Evolutionary conservation across 1,140 invertebrate genomes (phyloP), one percentile per base, ranked within the genome.

Genomic region (Lepeophtheirus salmonis): DNA sequence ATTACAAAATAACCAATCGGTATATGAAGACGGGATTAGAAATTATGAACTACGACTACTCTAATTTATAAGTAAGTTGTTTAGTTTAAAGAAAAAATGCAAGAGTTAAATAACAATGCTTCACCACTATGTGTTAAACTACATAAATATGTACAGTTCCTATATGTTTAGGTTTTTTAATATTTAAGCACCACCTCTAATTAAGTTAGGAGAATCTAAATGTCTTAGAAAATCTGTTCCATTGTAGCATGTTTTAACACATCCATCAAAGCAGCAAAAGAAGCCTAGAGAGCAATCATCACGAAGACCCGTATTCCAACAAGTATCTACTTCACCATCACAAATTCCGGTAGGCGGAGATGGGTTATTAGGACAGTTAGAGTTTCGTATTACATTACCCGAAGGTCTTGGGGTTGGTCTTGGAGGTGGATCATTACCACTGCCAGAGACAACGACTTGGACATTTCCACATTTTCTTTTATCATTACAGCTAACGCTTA

Each of bases 201-300:
- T 41, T 41, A 41, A 41, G 30, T 41, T 41, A 41, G 30, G 30
- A 6, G 30, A 41, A 41, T 41, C 30, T 41, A 24, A 24, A 23
- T 54, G 52, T 54, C 52, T 54, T 4, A 54, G 52, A 13, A 54
- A 54, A 1, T 20, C 21, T 14, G n/a, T 54, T 54, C 18, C 23
- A 24, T 54, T 54, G 17, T 3, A 17, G 23, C 52, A 54, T 21
- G 52, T 54, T 24, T 54, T 54, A 2, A 54, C 52, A 13, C 52
- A 54, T 21, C 52, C 52, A 24, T 54, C 52, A 24, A 21, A 3
- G 52, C 52, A 54, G 23, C 52, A 54, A 54, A 23, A n/a, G 22
- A 54, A 54, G 2, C 52, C 52, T 20, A n/a, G 22, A 20, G 52
- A 20, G 13, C 52, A 54, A 23, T 54, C 52, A 24, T 54, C 52